Percentiles rank a stretch among this genome's conserved stretches.
Evolutionary conservation across 2,797 vertebrate genomes (phyloP).

Genomic region (Lagodon rhomboides): DNA sequence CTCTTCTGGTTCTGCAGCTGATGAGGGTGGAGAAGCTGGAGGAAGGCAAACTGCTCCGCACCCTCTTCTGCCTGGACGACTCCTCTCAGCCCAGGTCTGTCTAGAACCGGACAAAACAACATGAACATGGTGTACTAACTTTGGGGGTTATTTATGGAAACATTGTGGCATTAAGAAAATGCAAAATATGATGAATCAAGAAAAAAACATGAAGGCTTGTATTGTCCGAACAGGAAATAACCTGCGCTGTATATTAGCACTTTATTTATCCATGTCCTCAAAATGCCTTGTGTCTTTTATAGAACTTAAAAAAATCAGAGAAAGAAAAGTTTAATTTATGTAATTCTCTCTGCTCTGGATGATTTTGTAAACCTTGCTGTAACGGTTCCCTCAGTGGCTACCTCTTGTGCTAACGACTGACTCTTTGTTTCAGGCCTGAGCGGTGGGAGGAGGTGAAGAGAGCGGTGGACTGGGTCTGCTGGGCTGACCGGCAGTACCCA

Average conservation of each 20-base stretch:
- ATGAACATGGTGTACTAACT: neutral
- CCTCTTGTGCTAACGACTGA: neutral
- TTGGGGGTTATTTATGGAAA: neutral
- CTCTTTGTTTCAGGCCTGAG: slow-evolving; percentile 57
- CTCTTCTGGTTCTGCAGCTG: slow-evolving; percentile 89
- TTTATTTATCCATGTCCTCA: neutral
- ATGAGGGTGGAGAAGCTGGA: slow-evolving; percentile 73
- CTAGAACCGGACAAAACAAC: neutral
- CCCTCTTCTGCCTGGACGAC: slow-evolving; percentile 82
- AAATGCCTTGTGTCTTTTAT: too few species aligned
- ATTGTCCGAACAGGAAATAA: neutral
- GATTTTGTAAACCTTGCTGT: neutral
- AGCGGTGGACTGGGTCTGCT: slow-evolving; percentile 85
- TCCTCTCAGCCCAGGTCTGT: slow-evolving; percentile 66
- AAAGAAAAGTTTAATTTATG: neutral
- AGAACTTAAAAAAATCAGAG: too few species aligned
- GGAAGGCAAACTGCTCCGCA: slow-evolving; percentile 82
- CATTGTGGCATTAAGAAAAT: neutral
- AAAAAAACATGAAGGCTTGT: neutral
- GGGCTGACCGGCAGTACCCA: slow-evolving; percentile 86
- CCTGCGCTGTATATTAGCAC: neutral
- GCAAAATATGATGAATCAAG: neutral
- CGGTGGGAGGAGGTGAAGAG: slow-evolving; percentile 80
- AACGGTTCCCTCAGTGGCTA: too few species aligned
- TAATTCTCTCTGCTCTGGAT: neutral